Evolutionary conservation across 2,797 vertebrate species (phyloP).

Genomic region (Oreonectes daqikongensis): DNA sequence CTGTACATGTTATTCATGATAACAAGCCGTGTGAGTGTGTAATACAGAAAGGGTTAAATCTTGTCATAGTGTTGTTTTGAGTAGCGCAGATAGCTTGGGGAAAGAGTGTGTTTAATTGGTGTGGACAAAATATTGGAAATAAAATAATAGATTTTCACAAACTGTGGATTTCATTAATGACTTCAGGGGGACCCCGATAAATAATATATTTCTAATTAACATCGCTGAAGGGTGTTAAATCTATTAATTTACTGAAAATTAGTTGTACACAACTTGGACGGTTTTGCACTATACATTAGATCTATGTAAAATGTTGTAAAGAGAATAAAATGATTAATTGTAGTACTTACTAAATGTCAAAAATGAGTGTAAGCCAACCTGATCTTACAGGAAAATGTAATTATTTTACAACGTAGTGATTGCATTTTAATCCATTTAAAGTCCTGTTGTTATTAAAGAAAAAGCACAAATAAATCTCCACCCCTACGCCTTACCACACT

Average conservation of each 20-base stretch:
- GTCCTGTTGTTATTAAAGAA: too few species aligned
- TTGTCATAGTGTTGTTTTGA: conserved; percentile 36
- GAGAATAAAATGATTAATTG: background rate
- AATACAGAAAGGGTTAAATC: background rate
- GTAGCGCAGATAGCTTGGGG: conserved; percentile 38
- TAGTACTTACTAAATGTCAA: background rate
- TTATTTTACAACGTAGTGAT: too few species aligned
- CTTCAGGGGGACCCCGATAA: conserved; percentile 26
- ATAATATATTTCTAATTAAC: conserved; percentile 51
- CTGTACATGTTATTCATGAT: conserved; percentile 29
- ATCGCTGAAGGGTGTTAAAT: conserved; percentile 34
- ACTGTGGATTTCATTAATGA: conserved; percentile 45
- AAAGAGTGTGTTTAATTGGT: conserved; percentile 46
- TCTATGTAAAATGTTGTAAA: background rate
- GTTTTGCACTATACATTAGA: background rate
- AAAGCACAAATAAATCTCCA: too few species aligned
- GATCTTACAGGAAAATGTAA: too few species aligned
- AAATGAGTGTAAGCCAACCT: background rate
- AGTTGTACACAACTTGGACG: background rate
- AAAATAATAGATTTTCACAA: conserved; percentile 50
- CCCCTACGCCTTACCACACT: too few species aligned
- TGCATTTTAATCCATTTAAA: too few species aligned
- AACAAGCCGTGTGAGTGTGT: background rate
- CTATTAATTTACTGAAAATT: conserved; percentile 19
- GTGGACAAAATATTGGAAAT: conserved; percentile 49